Evolutionary conservation across 2,113 vertebrate species (phyloP).

Genomic region (Dasyprocta punctata): DNA sequence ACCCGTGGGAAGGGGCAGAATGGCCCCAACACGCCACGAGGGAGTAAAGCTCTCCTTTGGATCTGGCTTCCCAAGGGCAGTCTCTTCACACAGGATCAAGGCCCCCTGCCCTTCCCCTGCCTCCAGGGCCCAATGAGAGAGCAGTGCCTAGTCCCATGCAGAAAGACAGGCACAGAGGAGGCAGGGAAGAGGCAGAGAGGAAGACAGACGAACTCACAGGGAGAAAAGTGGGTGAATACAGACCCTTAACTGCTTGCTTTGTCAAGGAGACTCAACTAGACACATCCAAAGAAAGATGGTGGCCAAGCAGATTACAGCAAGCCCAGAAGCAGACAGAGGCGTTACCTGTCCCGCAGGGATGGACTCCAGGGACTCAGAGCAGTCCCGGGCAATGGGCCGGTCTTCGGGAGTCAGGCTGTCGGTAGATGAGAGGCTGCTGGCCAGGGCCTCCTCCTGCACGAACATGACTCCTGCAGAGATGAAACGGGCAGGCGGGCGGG

Average conservation of each 20-base stretch:
- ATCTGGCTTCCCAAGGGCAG: conserved; percentile 1
- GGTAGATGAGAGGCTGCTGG: conserved; percentile 85
- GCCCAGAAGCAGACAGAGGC: no score
- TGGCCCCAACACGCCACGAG: background rate
- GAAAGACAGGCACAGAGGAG: no score
- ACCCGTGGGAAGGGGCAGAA: background rate
- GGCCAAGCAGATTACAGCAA: background rate
- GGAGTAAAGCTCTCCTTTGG: background rate
- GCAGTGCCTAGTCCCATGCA: background rate
- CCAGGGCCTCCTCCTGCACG: conserved; percentile 87
- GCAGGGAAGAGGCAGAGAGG: background rate
- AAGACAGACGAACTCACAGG: background rate
- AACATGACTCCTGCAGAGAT: conserved; percentile 80
- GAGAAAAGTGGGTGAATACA: background rate
- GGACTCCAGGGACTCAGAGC: conserved; percentile 85
- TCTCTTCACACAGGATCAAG: background rate
- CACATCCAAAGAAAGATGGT: background rate
- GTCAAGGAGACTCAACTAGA: background rate
- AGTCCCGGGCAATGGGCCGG: conserved; percentile 87
- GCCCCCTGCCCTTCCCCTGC: background rate
- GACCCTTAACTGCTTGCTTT: background rate
- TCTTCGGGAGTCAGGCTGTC: conserved; percentile 88
- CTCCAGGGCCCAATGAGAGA: background rate
- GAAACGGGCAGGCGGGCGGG: conserved; percentile 58
- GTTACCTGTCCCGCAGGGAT: conserved; percentile 87